Conservation (phyloP, 2,888 invertebrate genomes). For the Flexamia atlantica region DNA sequence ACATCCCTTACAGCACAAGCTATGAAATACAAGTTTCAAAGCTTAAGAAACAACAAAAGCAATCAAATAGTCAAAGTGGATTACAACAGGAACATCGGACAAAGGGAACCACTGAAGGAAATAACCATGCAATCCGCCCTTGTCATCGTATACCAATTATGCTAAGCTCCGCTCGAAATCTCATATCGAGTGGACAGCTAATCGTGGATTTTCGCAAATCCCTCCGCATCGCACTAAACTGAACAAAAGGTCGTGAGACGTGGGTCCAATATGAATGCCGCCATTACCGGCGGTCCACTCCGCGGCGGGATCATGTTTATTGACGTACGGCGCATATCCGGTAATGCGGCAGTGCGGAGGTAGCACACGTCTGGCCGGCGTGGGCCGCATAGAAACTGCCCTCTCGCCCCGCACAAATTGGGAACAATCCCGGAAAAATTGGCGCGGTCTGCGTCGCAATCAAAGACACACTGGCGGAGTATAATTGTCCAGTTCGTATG, state of each 20-base stretch:
- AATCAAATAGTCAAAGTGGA: neutral
- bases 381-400: constrained; percentile 60
- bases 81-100: neutral
- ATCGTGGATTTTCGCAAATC: constrained; percentile 33
- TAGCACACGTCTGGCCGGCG: constrained; percentile 45
- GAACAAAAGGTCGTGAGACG: constrained; percentile 29
- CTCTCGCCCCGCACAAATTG: constrained; percentile 38
- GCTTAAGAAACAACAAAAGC: neutral
- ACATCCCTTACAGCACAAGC: too few relatives aligned
- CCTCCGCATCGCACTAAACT: constrained; percentile 17
- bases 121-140: neutral
- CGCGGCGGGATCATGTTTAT: constrained; percentile 38
- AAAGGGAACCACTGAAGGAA: neutral
- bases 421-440: constrained; percentile 57
- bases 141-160: constrained; percentile 36
- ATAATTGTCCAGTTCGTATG: constrained; percentile 38
- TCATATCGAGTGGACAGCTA: constrained; percentile 19
- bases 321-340: neutral
- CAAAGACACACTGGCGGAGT: constrained; percentile 18
- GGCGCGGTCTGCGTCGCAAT: constrained; percentile 31
- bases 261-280: constrained; percentile 35
- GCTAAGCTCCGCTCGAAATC: constrained; percentile 4
- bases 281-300: constrained; percentile 9
- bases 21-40: neutral
- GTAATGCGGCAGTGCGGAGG: constrained; percentile 40